Percentiles rank a stretch among this genome's conserved stretches.
These are phyloP conservation scores for Tretioscincus oriximinensis DNA, from an alignment of 2,113 vertebrate genomes.

Conservation along the genomic window DNA sequence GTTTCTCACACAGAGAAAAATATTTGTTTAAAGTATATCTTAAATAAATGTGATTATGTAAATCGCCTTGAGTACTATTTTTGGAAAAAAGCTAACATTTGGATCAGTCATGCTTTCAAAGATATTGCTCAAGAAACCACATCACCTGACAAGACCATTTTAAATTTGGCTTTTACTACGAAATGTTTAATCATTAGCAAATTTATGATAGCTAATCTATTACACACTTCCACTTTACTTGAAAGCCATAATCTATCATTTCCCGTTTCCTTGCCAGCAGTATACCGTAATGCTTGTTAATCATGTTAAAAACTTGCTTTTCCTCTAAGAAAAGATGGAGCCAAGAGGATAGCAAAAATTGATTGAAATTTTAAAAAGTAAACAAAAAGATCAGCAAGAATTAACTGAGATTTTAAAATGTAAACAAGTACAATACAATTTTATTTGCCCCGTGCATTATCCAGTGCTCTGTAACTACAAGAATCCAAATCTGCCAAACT, in stretches of 20 bases:
- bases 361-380: constrained; percentile 10
- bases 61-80: not conserved
- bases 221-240: not conserved
- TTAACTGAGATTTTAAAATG: not conserved
- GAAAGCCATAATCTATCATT: not conserved
- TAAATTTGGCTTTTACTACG: not conserved
- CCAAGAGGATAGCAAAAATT: constrained; percentile 1
- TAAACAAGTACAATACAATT: not conserved
- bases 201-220: constrained; percentile 21
- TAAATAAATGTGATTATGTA: not conserved
- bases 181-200: constrained; percentile 27
- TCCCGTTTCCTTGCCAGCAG: constrained; percentile 5
- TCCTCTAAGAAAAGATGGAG: not conserved
- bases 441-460: constrained; percentile 6
- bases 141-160: not conserved
- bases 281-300: constrained; percentile 21
- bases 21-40: not conserved
- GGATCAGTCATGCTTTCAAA: not conserved
- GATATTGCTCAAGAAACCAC: not conserved
- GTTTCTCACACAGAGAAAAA: not conserved
- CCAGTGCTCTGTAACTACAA: not conserved
- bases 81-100: not conserved
- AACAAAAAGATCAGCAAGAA: not conserved
- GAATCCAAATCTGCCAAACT: not conserved
- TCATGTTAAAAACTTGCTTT: constrained; percentile 25